Evolutionary conservation across 2,113 vertebrate species (phyloP).

Genomic region (Hippocampus barbouri): DNA sequence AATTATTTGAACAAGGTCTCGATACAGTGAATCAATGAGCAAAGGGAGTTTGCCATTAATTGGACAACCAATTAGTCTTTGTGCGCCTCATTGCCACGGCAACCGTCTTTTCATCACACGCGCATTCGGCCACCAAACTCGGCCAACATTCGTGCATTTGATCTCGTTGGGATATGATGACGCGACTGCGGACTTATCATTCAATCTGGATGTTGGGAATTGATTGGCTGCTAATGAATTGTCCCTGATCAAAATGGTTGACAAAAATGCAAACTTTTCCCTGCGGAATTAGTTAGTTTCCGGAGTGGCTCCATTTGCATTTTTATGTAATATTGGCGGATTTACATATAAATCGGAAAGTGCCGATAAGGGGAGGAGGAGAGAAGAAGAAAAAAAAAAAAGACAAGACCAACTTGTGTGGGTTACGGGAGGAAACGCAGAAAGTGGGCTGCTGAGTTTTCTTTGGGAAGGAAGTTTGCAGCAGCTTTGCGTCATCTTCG

Average conservation of each 20-base stretch:
- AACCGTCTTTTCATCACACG: background rate
- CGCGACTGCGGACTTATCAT: background rate
- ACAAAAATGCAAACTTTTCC: background rate
- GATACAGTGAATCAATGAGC: too few relatives aligned
- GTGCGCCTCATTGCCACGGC: background rate
- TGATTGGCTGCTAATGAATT: background rate
- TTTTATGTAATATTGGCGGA: background rate
- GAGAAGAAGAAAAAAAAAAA: background rate
- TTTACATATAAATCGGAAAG: constrained; percentile 1
- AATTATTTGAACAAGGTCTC: background rate
- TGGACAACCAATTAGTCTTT: too few relatives aligned
- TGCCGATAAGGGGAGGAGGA: background rate
- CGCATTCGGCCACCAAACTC: background rate
- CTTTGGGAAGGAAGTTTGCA: constrained; percentile 37
- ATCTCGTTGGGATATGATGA: background rate
- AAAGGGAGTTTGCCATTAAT: too few relatives aligned
- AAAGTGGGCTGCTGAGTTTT: background rate
- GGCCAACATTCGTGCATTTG: background rate
- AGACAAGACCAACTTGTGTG: too few relatives aligned
- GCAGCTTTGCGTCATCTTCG: constrained; percentile 58
- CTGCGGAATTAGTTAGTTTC: background rate
- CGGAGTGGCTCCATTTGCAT: background rate
- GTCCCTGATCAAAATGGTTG: background rate
- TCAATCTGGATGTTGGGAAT: background rate
- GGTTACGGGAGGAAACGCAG: background rate